A percentile compares a stretch with the other conserved stretches of the same genome.
These are phyloP conservation scores for Polydesmus complanatus DNA, from an alignment of 2,888 invertebrate species.

Conservation along the genomic window DNA sequence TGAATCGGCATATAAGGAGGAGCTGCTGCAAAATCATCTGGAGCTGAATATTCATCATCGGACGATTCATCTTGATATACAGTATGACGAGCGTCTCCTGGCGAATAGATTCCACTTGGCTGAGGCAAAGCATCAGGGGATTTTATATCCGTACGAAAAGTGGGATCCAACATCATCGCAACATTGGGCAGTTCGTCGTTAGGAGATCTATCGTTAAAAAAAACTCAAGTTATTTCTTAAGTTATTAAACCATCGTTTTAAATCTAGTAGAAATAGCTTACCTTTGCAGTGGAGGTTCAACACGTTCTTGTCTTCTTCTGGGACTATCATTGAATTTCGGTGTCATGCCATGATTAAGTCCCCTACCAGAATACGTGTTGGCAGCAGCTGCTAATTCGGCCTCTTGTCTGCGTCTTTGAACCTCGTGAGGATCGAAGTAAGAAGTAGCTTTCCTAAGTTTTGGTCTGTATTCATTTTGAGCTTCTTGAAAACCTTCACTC, in stretches of 20 bases:
- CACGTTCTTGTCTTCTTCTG: not conserved
- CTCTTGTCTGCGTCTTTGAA: not conserved
- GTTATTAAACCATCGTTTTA: not conserved
- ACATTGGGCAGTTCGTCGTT: conserved; percentile 37
- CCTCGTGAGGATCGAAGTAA: not conserved
- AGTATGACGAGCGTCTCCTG: not conserved
- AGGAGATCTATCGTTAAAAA: not conserved
- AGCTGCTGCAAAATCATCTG: conserved; percentile 34
- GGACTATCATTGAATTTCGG: not conserved
- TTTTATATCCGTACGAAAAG: conserved; percentile 35
- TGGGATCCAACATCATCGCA: conserved; percentile 52
- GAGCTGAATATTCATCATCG: conserved; percentile 19
- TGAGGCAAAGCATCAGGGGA: not conserved
- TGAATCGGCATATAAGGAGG: conserved; percentile 67
- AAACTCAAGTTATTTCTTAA: no score
- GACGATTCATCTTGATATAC: conserved; percentile 1
- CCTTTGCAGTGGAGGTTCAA: not conserved
- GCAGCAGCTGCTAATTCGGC: not conserved
- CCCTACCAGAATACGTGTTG: not conserved
- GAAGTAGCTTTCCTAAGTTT: not conserved
- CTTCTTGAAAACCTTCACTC: not conserved
- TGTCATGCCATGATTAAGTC: not conserved
- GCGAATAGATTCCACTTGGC: not conserved
- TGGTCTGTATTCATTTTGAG: not conserved
- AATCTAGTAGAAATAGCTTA: not conserved